These are phyloP conservation scores for Alviniconcha strummeri DNA, from an alignment of 2,888 invertebrate species.

Conservation along the genomic window DNA sequence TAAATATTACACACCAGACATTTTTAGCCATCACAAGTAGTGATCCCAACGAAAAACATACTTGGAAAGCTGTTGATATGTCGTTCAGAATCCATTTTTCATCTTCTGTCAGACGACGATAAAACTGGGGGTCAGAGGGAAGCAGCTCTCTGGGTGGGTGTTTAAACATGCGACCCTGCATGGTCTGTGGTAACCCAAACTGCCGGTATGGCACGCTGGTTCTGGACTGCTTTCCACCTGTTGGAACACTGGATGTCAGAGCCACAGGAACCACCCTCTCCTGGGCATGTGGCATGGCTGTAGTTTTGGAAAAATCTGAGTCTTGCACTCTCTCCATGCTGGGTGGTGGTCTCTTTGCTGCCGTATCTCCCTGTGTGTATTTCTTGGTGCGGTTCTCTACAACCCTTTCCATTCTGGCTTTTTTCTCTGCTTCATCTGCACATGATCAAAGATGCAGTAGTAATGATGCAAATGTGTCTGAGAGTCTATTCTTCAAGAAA, in stretches of 20 bases:
- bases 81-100: conserved; percentile 54
- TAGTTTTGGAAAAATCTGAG: background rate
- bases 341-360: too few species aligned
- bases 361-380: background rate
- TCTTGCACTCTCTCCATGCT: background rate
- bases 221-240: background rate
- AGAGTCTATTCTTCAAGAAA: too few species aligned
- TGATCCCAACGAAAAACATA: background rate
- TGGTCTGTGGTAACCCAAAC: conserved; percentile 22
- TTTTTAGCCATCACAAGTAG: too few species aligned
- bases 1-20: too few species aligned
- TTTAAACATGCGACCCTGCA: conserved; percentile 30
- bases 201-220: background rate
- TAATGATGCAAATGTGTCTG: too few species aligned
- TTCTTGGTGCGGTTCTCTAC: conserved; percentile 83
- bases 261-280: background rate
- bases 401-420: conserved; percentile 86
- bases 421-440: conserved; percentile 83
- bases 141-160: conserved; percentile 42
- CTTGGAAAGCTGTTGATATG: conserved; percentile 51
- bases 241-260: background rate
- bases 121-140: conserved; percentile 51
- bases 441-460: background rate
- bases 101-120: conserved; percentile 48
- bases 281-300: too few species aligned